A percentile compares a stretch with the other conserved stretches of the same genome.
Evolutionary conservation across 2,888 invertebrate genomes (phyloP).

Genomic region (Drosophila seclusa): DNA sequence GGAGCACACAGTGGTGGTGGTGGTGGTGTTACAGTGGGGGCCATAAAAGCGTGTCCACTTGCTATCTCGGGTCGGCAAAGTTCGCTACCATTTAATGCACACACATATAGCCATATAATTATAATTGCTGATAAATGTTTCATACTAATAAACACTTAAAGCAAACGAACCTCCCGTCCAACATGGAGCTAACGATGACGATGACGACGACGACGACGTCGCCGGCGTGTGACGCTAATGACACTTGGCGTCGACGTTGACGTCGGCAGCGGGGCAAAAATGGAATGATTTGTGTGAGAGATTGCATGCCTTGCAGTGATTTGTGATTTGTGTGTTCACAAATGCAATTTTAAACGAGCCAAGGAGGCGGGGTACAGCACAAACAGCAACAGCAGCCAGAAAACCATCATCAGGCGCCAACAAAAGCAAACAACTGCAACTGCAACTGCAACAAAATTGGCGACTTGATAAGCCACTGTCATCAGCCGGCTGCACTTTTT

Average conservation of each 20-base stretch:
- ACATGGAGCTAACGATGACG: slow-evolving; percentile 51
- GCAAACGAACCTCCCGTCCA: slow-evolving; percentile 50
- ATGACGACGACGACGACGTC: slow-evolving; percentile 23
- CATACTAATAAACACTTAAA: slow-evolving; percentile 78
- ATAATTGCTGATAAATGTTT: slow-evolving; percentile 84
- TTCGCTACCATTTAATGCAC: slow-evolving; percentile 82
- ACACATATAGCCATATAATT: slow-evolving; percentile 76
- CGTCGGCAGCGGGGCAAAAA: slow-evolving; percentile 52
- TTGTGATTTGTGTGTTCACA: slow-evolving; percentile 78
- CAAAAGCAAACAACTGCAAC: slow-evolving; percentile 16
- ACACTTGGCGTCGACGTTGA: slow-evolving; percentile 64
- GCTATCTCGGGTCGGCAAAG: slow-evolving; percentile 69
- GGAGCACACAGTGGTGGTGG: not conserved
- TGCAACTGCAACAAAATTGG: slow-evolving; percentile 29
- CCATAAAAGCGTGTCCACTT: slow-evolving; percentile 47
- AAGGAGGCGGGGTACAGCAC: not conserved
- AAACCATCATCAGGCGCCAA: slow-evolving; percentile 11
- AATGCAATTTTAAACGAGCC: slow-evolving; percentile 77
- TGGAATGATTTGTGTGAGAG: slow-evolving; percentile 79
- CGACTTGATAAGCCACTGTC: slow-evolving; percentile 72
- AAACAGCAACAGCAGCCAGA: slow-evolving; percentile 8
- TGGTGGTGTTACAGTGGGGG: slow-evolving; percentile 48
- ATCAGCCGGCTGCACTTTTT: slow-evolving; percentile 62
- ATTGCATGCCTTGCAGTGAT: slow-evolving; percentile 79
- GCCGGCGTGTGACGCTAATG: slow-evolving; percentile 77